phyloP scores from a whole-genome alignment of 1,140 invertebrate genomes.

The Pseudoatta argentina region DNA sequence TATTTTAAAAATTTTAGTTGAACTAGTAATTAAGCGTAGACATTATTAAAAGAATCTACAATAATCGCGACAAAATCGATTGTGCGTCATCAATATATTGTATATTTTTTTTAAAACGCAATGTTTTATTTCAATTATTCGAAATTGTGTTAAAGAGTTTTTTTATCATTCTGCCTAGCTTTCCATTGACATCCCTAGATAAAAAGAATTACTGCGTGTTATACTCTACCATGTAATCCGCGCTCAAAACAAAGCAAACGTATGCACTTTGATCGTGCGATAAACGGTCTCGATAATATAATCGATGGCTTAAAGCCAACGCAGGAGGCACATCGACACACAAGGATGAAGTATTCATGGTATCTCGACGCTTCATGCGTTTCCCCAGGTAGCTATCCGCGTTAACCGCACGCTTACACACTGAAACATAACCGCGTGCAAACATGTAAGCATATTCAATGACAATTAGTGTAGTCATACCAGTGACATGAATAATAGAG shows the following conservation, averaged over 20 bases:
- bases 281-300: constrained; percentile 57
- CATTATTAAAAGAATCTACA: neutral
- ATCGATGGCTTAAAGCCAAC: constrained; percentile 12
- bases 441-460: constrained; percentile 17
- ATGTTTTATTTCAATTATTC: neutral
- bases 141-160: neutral
- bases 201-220: neutral
- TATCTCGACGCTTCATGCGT: constrained; percentile 61
- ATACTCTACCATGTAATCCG: constrained; percentile 12
- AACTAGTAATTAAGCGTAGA: neutral
- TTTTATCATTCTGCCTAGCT: neutral
- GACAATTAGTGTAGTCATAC: neutral
- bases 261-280: constrained; percentile 42
- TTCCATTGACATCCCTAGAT: neutral
- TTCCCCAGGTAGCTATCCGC: constrained; percentile 40
- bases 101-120: neutral
- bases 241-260: neutral
- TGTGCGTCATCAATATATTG: neutral
- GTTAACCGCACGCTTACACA: constrained; percentile 41
- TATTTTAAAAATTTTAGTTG: neutral
- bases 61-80: neutral
- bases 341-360: constrained; percentile 62
- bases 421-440: neutral
- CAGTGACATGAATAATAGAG: constrained; percentile 19
- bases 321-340: constrained; percentile 42